Conservation (phyloP, 2,113 vertebrate genomes). For the Syrrhaptes paradoxus region DNA sequence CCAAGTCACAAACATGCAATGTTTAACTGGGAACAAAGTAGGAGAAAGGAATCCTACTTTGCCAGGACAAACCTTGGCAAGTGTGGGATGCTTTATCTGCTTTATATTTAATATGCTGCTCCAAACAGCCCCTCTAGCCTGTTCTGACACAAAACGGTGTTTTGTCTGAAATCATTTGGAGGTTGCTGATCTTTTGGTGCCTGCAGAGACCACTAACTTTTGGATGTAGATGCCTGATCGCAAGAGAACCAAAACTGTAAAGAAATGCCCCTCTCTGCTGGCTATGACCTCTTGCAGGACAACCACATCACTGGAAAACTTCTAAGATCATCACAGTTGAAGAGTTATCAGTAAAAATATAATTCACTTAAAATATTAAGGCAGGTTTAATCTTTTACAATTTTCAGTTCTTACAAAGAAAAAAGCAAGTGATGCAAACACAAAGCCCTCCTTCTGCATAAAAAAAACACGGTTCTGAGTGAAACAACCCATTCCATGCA, state of each 20-base stretch:
- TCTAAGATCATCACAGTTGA: not conserved
- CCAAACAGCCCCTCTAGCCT: conserved; percentile 39
- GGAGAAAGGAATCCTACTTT: not conserved
- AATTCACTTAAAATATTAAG: not conserved
- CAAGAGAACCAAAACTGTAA: not conserved
- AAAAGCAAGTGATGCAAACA: not conserved
- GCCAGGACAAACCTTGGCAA: not conserved
- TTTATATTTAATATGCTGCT: conserved; percentile 25
- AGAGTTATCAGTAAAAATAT: not conserved
- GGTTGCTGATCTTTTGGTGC: conserved; percentile 14
- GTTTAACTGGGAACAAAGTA: not conserved
- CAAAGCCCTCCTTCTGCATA: not conserved
- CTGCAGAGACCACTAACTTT: conserved; percentile 4
- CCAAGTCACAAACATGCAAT: not conserved
- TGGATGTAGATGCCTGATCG: conserved; percentile 2
- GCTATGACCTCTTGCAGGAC: not conserved
- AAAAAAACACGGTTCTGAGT: not conserved
- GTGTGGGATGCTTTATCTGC: not conserved
- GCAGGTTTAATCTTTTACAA: not conserved
- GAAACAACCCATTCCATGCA: not conserved
- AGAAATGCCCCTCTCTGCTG: not conserved
- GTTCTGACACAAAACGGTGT: not conserved
- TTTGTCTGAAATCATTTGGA: conserved; percentile 19
- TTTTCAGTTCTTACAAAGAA: not conserved
- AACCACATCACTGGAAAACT: not conserved